These are phyloP conservation scores for Oscheius sp. DNA, from an alignment of 1,140 invertebrate species.

Conservation along the genomic window DNA sequence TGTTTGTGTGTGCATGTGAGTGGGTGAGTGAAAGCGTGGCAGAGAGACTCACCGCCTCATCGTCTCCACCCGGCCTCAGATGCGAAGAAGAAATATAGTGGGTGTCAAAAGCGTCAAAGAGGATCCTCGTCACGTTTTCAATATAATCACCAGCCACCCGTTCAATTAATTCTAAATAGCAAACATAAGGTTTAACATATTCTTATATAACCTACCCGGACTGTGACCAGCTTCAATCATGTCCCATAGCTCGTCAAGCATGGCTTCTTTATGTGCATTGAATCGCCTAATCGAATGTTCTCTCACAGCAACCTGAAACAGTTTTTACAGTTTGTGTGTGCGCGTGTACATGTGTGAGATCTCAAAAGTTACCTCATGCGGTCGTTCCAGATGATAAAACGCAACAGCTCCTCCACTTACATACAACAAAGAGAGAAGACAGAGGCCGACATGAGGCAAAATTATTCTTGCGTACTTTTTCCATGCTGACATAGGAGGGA, in stretches of 20 bases:
- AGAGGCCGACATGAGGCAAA: constrained; percentile 43
- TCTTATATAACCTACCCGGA: constrained; percentile 24
- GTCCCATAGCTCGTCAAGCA: constrained; percentile 40
- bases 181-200: too few species aligned
- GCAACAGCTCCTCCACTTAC: constrained; percentile 35
- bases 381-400: constrained; percentile 44
- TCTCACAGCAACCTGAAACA: background rate
- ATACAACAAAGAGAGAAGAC: constrained; percentile 40
- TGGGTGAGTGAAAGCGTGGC: background rate
- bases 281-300: constrained; percentile 9
- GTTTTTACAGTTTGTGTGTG: background rate
- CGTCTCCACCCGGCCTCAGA: constrained; percentile 22
- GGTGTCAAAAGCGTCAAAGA: constrained; percentile 61
- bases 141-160: constrained; percentile 48
- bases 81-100: constrained; percentile 51
- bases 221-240: constrained; percentile 24
- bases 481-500: constrained; percentile 37
- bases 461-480: constrained; percentile 43
- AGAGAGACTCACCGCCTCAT: constrained; percentile 24
- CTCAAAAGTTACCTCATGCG: constrained; percentile 31
- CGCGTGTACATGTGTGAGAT: constrained; percentile 7
- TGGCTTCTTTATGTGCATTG: constrained; percentile 22
- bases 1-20: background rate
- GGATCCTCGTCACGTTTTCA: constrained; percentile 53
- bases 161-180: constrained; percentile 28